A percentile compares a stretch with the other conserved stretches of the same genome.
phyloP scores from a whole-genome alignment of 2,888 invertebrate species.

The Lycophotia porphyrea region DNA sequence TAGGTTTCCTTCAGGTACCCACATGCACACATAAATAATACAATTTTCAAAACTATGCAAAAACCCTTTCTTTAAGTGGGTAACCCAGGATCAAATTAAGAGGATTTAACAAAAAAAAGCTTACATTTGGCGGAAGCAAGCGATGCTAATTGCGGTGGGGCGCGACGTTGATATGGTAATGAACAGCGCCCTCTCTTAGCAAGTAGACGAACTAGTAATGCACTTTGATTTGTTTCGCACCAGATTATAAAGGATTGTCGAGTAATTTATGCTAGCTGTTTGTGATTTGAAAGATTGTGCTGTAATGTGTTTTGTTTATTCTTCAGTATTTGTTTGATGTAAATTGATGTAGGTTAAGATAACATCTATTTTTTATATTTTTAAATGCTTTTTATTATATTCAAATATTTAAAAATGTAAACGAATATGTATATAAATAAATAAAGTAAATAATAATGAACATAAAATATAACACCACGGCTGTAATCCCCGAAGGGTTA shows the following conservation, averaged over 20 bases:
- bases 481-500: too few relatives aligned
- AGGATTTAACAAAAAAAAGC: slow-evolving; percentile 82
- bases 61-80: slow-evolving; percentile 12
- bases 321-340: neutral
- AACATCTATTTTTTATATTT: too few relatives aligned
- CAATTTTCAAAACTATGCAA: neutral
- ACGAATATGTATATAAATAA: too few relatives aligned
- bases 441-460: too few relatives aligned
- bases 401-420: too few relatives aligned
- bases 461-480: too few relatives aligned
- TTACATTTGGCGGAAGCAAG: slow-evolving; percentile 79
- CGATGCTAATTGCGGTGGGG: slow-evolving; percentile 79
- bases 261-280: slow-evolving; percentile 39
- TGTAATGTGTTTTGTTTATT: neutral
- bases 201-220: slow-evolving; percentile 71
- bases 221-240: slow-evolving; percentile 62
- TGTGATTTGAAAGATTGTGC: slow-evolving; percentile 25
- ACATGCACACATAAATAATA: too few relatives aligned
- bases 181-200: slow-evolving; percentile 78
- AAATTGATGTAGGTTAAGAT: neutral
- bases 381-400: too few relatives aligned
- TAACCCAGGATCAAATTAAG: slow-evolving; percentile 78
- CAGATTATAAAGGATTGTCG: slow-evolving; percentile 61
- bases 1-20: neutral
- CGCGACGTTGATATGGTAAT: slow-evolving; percentile 76